These are phyloP conservation scores for Adrianichthys oophorus DNA, from an alignment of 2,797 vertebrate species.

Conservation along the genomic window DNA sequence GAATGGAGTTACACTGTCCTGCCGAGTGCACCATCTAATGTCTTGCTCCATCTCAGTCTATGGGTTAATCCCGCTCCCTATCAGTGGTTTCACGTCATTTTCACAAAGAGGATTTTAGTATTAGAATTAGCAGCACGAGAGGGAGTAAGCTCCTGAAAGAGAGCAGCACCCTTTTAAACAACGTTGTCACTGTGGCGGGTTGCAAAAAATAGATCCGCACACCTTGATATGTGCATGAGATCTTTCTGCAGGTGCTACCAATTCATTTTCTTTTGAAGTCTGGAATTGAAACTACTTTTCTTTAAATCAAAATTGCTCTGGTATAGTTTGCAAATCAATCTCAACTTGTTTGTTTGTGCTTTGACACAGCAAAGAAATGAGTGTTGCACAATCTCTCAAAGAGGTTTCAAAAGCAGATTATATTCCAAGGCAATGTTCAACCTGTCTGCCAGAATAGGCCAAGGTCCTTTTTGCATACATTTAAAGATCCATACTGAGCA, in stretches of 20 bases:
- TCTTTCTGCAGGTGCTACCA: too few relatives aligned
- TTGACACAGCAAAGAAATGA: constrained; percentile 11
- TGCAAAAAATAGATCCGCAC: too few relatives aligned
- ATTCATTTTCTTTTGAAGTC: constrained; percentile 4
- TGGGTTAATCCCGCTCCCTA: constrained; percentile 71
- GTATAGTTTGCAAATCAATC: neutral
- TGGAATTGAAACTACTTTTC: neutral
- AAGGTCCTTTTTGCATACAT: too few relatives aligned
- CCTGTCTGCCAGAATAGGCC: neutral
- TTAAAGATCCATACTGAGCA: too few relatives aligned
- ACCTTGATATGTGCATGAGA: too few relatives aligned
- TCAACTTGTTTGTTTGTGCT: constrained; percentile 10
- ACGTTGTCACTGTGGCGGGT: neutral
- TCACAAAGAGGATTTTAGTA: constrained; percentile 82
- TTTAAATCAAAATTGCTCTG: too few relatives aligned
- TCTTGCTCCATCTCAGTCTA: constrained; percentile 32
- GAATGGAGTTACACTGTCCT: constrained; percentile 46
- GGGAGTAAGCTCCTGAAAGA: constrained; percentile 26
- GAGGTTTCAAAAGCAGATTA: constrained; percentile 4
- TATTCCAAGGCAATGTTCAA: neutral
- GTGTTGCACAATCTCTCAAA: constrained; percentile 17
- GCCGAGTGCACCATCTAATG: constrained; percentile 54
- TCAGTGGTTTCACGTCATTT: constrained; percentile 57
- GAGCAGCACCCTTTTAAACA: constrained; percentile 36
- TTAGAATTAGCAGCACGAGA: constrained; percentile 56